phyloP scores from a whole-genome alignment of 2,113 vertebrate genomes.

The Brachypteracias leptosomus region DNA sequence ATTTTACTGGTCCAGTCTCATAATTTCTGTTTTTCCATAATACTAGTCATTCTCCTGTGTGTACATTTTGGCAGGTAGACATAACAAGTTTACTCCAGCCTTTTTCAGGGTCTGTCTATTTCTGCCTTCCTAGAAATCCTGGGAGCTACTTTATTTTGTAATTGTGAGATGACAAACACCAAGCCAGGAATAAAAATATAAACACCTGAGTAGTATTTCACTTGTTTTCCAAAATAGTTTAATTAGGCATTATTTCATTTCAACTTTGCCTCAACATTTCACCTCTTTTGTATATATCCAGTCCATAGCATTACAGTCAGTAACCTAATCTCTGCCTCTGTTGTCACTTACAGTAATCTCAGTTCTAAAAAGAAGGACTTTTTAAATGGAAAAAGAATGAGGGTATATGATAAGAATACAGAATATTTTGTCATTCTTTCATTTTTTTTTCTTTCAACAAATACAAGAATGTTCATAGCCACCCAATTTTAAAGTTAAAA shows the following conservation, averaged over 20 bases:
- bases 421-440: background rate
- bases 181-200: background rate
- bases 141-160: background rate
- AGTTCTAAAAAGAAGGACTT: background rate
- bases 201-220: background rate
- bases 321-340: background rate
- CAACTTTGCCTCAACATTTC: background rate
- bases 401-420: background rate
- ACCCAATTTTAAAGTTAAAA: background rate
- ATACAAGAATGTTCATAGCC: background rate
- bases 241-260: background rate
- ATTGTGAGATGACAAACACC: background rate
- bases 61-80: background rate
- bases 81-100: background rate
- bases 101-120: background rate
- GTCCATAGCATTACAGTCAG: background rate
- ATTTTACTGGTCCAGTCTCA: background rate
- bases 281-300: background rate
- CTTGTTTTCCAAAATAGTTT: background rate
- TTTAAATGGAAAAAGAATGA: background rate
- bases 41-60: accelerated
- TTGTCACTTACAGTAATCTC: background rate
- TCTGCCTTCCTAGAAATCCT: background rate
- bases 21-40: background rate
- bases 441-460: background rate